phyloP scores from a whole-genome alignment of 2,797 vertebrate species.

The Lutjanus campechanus region DNA sequence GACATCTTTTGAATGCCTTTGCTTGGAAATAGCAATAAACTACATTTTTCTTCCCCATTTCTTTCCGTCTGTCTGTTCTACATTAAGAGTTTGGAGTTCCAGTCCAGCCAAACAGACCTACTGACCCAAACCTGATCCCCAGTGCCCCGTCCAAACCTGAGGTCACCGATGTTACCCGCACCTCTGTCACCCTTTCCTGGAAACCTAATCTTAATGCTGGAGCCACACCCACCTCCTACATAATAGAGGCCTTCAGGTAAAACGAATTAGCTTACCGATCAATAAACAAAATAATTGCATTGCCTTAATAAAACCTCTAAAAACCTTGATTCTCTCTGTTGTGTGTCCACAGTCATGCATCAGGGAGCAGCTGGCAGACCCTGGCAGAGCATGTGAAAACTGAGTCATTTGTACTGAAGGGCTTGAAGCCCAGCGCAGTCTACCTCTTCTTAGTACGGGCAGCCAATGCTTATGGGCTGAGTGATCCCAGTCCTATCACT shows the following conservation, averaged over 20 bases:
- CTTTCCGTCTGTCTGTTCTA: conserved; percentile 37
- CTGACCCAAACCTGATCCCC: conserved; percentile 97
- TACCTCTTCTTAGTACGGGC: conserved; percentile 98
- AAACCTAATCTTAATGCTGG: conserved; percentile 96
- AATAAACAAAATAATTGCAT: not conserved
- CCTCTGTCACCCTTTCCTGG: conserved; percentile 94
- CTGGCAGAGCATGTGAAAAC: conserved; percentile 97
- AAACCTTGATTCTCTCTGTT: conserved; percentile 17
- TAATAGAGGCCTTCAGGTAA: conserved; percentile 98
- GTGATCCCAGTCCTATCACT: conserved; percentile 97
- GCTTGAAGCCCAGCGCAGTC: conserved; percentile 94
- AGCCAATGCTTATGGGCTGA: conserved; percentile 97
- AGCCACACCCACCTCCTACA: conserved; percentile 97
- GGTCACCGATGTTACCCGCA: conserved; percentile 94
- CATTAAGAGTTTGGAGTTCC: conserved; percentile 93
- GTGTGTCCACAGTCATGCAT: conserved; percentile 89
- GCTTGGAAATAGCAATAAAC: not conserved
- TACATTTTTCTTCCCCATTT: conserved; percentile 8
- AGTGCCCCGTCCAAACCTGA: conserved; percentile 96
- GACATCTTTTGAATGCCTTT: not conserved
- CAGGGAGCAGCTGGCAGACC: conserved; percentile 98
- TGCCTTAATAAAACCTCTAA: conserved; percentile 19
- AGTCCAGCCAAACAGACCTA: conserved; percentile 94
- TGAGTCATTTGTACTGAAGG: conserved; percentile 93
- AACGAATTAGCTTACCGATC: not conserved